These are phyloP conservation scores for Drosophila rhopaloa DNA, from an alignment of 1,140 invertebrate genomes.

Conservation along the genomic window DNA sequence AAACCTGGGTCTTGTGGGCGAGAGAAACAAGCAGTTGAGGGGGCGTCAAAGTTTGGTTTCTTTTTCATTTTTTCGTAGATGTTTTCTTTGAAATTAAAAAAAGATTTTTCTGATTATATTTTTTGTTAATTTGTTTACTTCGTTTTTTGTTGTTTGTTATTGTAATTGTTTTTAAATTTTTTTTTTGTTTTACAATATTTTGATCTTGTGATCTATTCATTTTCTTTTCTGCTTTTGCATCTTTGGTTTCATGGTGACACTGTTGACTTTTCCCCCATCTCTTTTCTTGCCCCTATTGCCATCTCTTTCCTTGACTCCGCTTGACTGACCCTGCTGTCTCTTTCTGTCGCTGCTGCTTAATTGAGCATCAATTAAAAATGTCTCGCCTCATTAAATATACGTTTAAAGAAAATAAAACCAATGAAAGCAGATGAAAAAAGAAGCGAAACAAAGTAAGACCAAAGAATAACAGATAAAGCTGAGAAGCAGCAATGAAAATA, in stretches of 20 bases:
- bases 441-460: neutral
- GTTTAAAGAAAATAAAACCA: constrained; percentile 42
- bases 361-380: constrained; percentile 81
- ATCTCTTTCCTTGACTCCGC: constrained; percentile 28
- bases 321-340: constrained; percentile 9
- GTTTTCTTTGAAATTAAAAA: neutral
- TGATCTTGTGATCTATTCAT: neutral
- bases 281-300: constrained; percentile 4
- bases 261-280: constrained; percentile 16
- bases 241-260: constrained; percentile 16
- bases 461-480: constrained; percentile 17
- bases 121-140: neutral
- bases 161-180: neutral
- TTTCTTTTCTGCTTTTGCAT: neutral
- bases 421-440: constrained; percentile 5
- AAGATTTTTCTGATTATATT: neutral
- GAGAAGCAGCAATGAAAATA: constrained; percentile 15
- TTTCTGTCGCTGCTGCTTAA: constrained; percentile 53
- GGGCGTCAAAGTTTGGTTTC: neutral
- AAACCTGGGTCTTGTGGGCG: constrained; percentile 17
- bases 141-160: neutral
- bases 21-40: neutral
- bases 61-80: neutral
- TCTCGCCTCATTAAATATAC: constrained; percentile 74
- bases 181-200: neutral